Evolutionary conservation across 2,113 vertebrate genomes (phyloP).

Genomic region (Channa maculata): DNA sequence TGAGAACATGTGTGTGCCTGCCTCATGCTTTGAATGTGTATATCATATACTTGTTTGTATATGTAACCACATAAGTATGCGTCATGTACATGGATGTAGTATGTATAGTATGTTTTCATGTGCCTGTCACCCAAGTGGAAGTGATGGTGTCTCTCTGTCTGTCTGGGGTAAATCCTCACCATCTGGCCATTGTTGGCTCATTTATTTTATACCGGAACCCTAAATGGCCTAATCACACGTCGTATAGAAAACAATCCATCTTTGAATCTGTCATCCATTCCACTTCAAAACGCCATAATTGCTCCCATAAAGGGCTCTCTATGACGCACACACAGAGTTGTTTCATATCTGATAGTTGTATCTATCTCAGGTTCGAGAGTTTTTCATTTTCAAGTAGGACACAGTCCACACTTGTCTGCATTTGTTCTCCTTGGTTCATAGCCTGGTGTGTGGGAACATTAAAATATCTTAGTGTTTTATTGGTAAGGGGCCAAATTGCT

Average conservation of each 20-base stretch:
- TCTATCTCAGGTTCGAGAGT: constrained; percentile 48
- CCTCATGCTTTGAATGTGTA: constrained; percentile 6
- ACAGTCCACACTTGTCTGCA: constrained; percentile 22
- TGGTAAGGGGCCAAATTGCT: constrained; percentile 18
- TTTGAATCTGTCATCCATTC: constrained; percentile 80
- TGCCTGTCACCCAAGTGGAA: constrained; percentile 36
- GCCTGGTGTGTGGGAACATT: constrained; percentile 20
- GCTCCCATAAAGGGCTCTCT: constrained; percentile 76
- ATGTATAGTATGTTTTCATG: constrained; percentile 17
- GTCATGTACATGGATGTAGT: constrained; percentile 42
- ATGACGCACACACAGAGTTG: constrained; percentile 55
- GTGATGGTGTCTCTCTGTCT: constrained; percentile 62
- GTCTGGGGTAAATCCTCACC: constrained; percentile 68
- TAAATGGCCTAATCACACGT: constrained; percentile 81
- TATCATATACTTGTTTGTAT: constrained; percentile 27
- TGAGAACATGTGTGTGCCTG: constrained; percentile 29
- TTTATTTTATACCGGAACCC: constrained; percentile 76
- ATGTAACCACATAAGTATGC: constrained; percentile 28
- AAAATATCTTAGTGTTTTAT: constrained; percentile 9
- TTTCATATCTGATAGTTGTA: constrained; percentile 65
- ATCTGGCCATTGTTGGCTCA: constrained; percentile 79
- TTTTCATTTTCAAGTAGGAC: constrained; percentile 37
- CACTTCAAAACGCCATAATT: constrained; percentile 81
- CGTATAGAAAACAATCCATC: constrained; percentile 82
- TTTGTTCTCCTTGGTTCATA: constrained; percentile 7